Conservation (phyloP, 2,888 invertebrate genomes). For the Steinernema carpocapsae region DNA sequence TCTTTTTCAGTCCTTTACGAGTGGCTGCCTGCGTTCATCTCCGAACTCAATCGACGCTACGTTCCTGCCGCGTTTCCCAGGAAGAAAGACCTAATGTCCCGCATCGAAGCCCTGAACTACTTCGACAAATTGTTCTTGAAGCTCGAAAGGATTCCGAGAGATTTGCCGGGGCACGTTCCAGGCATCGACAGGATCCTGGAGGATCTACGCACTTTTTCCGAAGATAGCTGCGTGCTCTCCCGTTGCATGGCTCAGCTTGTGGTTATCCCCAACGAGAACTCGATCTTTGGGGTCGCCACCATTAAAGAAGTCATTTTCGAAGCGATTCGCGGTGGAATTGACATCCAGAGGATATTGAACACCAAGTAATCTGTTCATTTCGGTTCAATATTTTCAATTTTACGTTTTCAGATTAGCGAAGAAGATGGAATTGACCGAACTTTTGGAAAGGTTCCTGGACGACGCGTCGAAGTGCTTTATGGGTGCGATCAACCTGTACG, state of each 20-base stretch:
- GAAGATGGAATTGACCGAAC: too few species aligned
- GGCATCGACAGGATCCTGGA: not conserved
- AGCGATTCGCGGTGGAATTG: not conserved
- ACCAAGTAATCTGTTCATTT: too few species aligned
- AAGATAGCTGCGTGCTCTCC: conserved; percentile 80
- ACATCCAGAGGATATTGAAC: too few species aligned
- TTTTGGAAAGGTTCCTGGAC: not conserved
- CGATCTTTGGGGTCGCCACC: not conserved
- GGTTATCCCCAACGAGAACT: conserved; percentile 2
- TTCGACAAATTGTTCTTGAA: conserved; percentile 36
- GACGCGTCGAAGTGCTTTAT: conserved; percentile 25
- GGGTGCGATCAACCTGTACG: not conserved
- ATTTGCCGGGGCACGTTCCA: not conserved
- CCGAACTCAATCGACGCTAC: conserved; percentile 89
- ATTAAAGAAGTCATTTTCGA: not conserved
- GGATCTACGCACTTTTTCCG: conserved; percentile 34
- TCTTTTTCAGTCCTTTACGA: conserved; percentile 46
- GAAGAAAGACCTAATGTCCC: conserved; percentile 72
- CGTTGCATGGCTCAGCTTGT: conserved; percentile 80
- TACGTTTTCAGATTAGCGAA: too few species aligned
- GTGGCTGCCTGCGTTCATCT: conserved; percentile 83
- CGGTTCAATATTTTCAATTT: not conserved
- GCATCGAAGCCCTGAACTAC: conserved; percentile 39
- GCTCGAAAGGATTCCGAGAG: conserved; percentile 11
- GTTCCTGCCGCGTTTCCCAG: conserved; percentile 97